phyloP scores from a whole-genome alignment of 2,113 vertebrate genomes.

The Turnix velox region DNA sequence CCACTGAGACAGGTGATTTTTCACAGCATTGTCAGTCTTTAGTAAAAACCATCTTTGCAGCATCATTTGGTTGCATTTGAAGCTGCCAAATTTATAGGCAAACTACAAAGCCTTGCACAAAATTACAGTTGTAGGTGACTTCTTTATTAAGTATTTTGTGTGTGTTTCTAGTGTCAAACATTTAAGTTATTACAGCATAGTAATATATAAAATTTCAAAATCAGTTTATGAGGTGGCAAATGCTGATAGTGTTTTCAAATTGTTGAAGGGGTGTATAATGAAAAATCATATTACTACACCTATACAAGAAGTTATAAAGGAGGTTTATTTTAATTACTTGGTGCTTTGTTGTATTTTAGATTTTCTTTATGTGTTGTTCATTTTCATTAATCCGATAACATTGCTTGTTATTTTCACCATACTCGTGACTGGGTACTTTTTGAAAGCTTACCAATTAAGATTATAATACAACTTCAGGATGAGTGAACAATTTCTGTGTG shows the following conservation, averaged over 20 bases:
- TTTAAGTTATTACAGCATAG: not conserved
- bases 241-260: not conserved
- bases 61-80: not conserved
- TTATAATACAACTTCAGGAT: not conserved
- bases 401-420: not conserved
- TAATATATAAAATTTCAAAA: not conserved
- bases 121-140: not conserved
- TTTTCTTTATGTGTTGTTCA: not conserved
- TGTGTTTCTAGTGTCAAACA: not conserved
- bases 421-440: not conserved
- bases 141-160: not conserved
- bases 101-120: not conserved
- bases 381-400: not conserved
- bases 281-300: not conserved
- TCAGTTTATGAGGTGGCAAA: not conserved
- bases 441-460: constrained; percentile 5
- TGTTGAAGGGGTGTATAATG: not conserved
- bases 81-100: not conserved
- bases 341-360: not conserved
- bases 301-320: not conserved
- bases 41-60: not conserved
- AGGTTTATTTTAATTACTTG: not conserved
- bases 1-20: not conserved
- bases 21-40: not conserved
- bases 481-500: not conserved